These are phyloP conservation scores for Esox masquinongy DNA, from an alignment of 2,797 vertebrate genomes.

Conservation along the genomic window DNA sequence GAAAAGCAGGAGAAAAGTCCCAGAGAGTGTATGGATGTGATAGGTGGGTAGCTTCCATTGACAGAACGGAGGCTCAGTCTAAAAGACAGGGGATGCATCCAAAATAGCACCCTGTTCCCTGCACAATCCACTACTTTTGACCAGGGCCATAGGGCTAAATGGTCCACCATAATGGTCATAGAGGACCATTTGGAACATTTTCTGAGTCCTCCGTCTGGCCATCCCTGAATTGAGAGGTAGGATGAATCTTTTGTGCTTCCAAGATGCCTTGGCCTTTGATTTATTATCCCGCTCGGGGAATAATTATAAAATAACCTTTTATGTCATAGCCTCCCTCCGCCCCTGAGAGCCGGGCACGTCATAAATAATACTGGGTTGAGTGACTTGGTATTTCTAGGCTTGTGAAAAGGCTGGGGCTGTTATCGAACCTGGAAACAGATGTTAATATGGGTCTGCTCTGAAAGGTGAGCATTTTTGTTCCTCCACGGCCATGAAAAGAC, in stretches of 20 bases:
- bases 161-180: not conserved
- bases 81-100: not conserved
- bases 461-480: slow-evolving; percentile 38
- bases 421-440: slow-evolving; percentile 49
- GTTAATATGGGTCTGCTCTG: slow-evolving; percentile 43
- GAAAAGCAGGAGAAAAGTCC: not conserved
- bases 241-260: slow-evolving; percentile 18
- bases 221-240: slow-evolving; percentile 16
- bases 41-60: not conserved
- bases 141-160: not conserved
- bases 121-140: not conserved
- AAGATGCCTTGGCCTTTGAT: slow-evolving; percentile 24
- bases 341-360: slow-evolving; percentile 19
- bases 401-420: slow-evolving; percentile 46
- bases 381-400: slow-evolving; percentile 46
- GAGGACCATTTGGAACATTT: not conserved
- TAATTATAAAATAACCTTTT: slow-evolving; percentile 39
- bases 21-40: not conserved
- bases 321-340: slow-evolving; percentile 28
- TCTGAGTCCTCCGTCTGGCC: not conserved
- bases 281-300: slow-evolving; percentile 30
- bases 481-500: not conserved
- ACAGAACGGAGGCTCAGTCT: not conserved
- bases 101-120: not conserved
- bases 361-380: slow-evolving; percentile 38